Evolutionary conservation across 2,888 invertebrate genomes (phyloP), one percentile per base, ranked within the genome.

Genomic region (Stomorhina lunata): DNA sequence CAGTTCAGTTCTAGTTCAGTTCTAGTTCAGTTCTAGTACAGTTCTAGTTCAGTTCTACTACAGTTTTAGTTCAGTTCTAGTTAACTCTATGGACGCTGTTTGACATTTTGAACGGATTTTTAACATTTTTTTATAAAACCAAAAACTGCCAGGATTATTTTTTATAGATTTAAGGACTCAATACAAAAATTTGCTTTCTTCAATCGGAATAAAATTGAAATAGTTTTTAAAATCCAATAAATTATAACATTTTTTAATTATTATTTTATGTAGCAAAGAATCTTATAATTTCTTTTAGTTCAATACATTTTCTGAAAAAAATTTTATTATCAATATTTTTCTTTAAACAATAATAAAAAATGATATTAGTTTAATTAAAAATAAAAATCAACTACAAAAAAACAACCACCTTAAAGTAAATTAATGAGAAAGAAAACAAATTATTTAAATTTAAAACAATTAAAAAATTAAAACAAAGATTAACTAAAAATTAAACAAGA

Each of bases 381-480:
- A 73, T 15, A 50, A 29, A 78, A 78, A 82, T 75, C 82, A 75
- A 82, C 82, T 82, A 82, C 82, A 82, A 82, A 81, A n/a, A n/a
- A 84, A 66, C 79, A 69, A 81, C 63, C 71, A 84, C 79, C 77
- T 81, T 83, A 75, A 83, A 73, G 65, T 55, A 69, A 55, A 72
- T 45, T 66, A 57, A 34, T n/a, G n/a, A 69, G 48, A 81, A 72
- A 57, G 59, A 69, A 73, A 65, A 45, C 25, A 72, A 65, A 65
- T 34, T 68, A 77, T 68, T 25, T 65, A 84, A 86, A 80, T 75
- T 83, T 25, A 37, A 71, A 84, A 84, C 53, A 85, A 85, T 84
- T 82, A 83, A 84, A 84, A 84, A 83, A 86, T 84, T 84, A 86
- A 83, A 68, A 71, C 43, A 66, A 84, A 84, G 83, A 81, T 84